Evolutionary conservation across 1,140 invertebrate species (phyloP).

Genomic region (Drosophila mojavensis): DNA sequence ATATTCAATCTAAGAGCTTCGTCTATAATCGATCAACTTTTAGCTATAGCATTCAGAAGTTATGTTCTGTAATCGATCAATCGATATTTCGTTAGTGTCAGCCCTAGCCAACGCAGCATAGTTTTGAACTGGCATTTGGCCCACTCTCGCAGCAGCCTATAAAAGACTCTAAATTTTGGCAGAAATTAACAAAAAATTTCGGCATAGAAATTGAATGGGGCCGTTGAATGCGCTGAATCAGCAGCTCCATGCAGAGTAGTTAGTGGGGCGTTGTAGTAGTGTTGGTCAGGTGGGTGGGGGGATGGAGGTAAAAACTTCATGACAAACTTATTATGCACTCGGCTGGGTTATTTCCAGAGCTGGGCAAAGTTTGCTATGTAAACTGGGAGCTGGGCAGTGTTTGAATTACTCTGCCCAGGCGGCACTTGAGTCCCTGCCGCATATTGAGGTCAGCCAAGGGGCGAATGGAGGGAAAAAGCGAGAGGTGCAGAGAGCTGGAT

Average conservation of each 20-base stretch:
- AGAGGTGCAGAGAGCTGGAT: no score
- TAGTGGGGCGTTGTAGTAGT: not conserved
- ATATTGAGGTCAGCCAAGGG: slow-evolving; percentile 73
- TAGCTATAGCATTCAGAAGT: no score
- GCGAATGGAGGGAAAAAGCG: not conserved
- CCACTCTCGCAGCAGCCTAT: no score
- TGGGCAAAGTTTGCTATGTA: slow-evolving; percentile 74
- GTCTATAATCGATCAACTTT: no score
- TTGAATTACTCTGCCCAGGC: slow-evolving; percentile 72
- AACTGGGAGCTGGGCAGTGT: slow-evolving; percentile 70
- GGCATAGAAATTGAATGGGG: slow-evolving; percentile 8
- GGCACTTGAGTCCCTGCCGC: slow-evolving; percentile 70
- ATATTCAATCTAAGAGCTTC: no score
- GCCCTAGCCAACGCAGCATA: no score
- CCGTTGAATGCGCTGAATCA: slow-evolving; percentile 22
- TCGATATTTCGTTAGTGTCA: not conserved
- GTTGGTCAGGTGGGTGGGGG: not conserved
- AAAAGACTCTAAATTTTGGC: no score
- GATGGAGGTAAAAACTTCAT: slow-evolving; percentile 42
- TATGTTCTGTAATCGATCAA: no score
- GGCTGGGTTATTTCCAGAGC: slow-evolving; percentile 49
- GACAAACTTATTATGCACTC: slow-evolving; percentile 74
- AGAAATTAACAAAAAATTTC: no score
- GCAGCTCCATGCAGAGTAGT: slow-evolving; percentile 8
- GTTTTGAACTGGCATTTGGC: no score